Conservation (phyloP, 1,140 invertebrate species). For the Platorchestia sp. region DNA sequence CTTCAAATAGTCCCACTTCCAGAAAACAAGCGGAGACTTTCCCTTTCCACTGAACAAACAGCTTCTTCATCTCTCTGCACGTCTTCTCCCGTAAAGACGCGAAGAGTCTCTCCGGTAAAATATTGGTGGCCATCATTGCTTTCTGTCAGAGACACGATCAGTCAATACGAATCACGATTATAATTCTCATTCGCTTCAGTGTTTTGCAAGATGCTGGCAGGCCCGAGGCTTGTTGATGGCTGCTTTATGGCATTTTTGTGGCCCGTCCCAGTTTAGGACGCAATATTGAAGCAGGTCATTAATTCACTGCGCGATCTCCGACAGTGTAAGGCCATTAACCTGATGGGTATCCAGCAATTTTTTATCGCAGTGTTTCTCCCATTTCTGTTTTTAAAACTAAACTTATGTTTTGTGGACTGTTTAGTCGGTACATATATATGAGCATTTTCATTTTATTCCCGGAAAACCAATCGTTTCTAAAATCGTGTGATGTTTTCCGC, state of each 20-base stretch:
- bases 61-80: background rate
- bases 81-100: background rate
- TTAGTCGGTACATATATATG: background rate
- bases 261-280: background rate
- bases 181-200: background rate
- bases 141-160: background rate
- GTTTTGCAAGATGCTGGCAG: background rate
- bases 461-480: background rate
- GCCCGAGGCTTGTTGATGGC: background rate
- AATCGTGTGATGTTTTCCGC: background rate
- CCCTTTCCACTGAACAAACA: background rate
- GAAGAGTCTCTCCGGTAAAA: background rate
- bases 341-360: background rate
- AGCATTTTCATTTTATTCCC: background rate
- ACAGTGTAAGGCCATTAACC: slow-evolving; percentile 6
- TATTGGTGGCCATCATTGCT: background rate
- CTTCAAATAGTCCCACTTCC: no score
- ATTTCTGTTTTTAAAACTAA: background rate
- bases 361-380: background rate
- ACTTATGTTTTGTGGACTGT: background rate
- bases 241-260: background rate
- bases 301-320: background rate
- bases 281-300: background rate
- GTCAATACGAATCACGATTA: background rate
- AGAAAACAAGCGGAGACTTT: no score